Evolutionary conservation across 1,140 invertebrate genomes (phyloP).

Genomic region (Solenopsis fugax): DNA sequence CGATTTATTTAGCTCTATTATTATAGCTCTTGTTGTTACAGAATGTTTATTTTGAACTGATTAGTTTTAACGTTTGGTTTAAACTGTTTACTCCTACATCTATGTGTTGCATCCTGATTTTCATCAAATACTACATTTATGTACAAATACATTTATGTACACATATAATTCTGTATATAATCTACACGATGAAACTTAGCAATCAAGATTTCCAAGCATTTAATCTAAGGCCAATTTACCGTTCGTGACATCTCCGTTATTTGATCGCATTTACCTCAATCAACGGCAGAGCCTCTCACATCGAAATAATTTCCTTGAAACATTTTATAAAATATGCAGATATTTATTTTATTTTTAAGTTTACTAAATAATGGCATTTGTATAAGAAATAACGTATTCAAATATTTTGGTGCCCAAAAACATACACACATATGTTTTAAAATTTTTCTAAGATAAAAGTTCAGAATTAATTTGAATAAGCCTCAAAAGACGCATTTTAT

Average conservation of each 20-base stretch:
- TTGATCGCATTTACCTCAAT: conserved; percentile 54
- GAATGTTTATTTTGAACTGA: not conserved
- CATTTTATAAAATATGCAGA: not conserved
- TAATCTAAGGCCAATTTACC: conserved; percentile 46
- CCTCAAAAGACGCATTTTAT: not conserved
- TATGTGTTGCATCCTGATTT: not conserved
- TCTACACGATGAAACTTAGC: not conserved
- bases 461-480: not conserved
- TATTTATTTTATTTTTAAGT: not conserved
- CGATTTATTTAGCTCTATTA: not conserved
- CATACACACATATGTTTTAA: not conserved
- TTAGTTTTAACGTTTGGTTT: not conserved
- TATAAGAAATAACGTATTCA: not conserved
- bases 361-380: not conserved
- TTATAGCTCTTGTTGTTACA: not conserved
- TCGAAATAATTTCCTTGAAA: conserved; percentile 7
- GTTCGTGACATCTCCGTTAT: conserved; percentile 58
- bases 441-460: not conserved
- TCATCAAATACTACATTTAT: not conserved
- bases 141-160: not conserved
- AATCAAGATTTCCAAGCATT: conserved; percentile 40
- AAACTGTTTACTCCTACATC: not conserved
- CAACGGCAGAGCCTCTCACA: conserved; percentile 3
- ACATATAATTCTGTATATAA: conserved; percentile 20
- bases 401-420: not conserved